phyloP scores from a whole-genome alignment of 2,888 invertebrate species.

The Polia nebulosa region DNA sequence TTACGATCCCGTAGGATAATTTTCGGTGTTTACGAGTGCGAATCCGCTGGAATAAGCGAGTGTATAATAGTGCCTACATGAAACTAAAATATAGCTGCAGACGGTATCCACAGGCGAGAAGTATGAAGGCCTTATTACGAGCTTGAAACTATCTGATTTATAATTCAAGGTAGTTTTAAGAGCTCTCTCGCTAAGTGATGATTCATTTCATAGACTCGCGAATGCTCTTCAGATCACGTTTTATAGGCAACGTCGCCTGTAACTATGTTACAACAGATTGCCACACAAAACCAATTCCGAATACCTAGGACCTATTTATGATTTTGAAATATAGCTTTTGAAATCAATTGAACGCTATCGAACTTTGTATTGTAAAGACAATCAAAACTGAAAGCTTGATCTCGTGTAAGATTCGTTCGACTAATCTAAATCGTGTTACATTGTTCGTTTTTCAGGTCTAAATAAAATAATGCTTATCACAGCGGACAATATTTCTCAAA shows the following conservation, averaged over 20 bases:
- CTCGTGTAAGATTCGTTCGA: constrained; percentile 26
- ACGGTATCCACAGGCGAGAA: constrained; percentile 23
- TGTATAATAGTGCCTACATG: not conserved
- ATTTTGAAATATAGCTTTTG: constrained; percentile 55
- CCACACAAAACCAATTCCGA: constrained; percentile 35
- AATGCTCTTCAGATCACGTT: constrained; percentile 29
- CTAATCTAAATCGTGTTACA: constrained; percentile 46
- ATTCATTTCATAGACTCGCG: constrained; percentile 41
- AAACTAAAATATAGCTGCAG: constrained; percentile 14
- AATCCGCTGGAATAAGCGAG: not conserved
- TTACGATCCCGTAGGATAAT: not conserved
- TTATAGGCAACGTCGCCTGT: constrained; percentile 16
- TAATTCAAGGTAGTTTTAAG: constrained; percentile 57
- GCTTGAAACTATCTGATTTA: constrained; percentile 51
- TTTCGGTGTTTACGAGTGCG: not conserved
- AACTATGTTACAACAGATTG: constrained; percentile 22
- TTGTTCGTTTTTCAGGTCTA: constrained; percentile 30
- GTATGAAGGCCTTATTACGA: constrained; percentile 52
- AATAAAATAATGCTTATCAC: constrained; percentile 31
- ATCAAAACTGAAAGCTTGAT: constrained; percentile 48
- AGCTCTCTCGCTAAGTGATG: constrained; percentile 55
- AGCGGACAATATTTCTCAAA: constrained; percentile 55
- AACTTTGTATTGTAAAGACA: constrained; percentile 40
- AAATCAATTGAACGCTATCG: constrained; percentile 49
- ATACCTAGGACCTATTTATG: constrained; percentile 46